Evolutionary conservation across 2,797 vertebrate genomes (phyloP).

Genomic region (Setipinna tenuifilis): DNA sequence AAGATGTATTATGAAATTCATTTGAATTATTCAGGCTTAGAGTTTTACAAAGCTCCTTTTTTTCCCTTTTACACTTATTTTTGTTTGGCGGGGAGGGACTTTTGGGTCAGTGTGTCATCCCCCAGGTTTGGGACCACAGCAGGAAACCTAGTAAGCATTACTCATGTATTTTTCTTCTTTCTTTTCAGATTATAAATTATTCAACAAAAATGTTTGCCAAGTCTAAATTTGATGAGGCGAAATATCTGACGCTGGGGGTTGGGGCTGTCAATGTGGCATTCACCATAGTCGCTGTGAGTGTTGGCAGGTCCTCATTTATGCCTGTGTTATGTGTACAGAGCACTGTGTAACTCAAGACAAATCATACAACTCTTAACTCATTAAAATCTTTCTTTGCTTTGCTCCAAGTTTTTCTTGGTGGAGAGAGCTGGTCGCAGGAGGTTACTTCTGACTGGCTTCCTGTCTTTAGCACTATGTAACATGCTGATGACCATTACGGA

Average conservation of each 20-base stretch:
- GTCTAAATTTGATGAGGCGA: conserved; percentile 67
- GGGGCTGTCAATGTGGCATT: conserved; percentile 71
- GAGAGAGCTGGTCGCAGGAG: conserved; percentile 67
- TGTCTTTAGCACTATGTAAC: conserved; percentile 69
- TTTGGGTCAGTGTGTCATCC: conserved; percentile 45
- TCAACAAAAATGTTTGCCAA: conserved; percentile 73
- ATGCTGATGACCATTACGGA: conserved; percentile 75
- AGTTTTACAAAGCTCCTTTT: background rate
- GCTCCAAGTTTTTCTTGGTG: conserved; percentile 69
- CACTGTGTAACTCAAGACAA: background rate
- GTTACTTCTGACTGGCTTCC: conserved; percentile 69
- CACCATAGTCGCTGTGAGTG: conserved; percentile 72
- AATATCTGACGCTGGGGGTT: conserved; percentile 71
- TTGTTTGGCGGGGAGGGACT: conserved; percentile 24
- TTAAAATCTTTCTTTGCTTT: background rate
- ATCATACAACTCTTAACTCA: background rate
- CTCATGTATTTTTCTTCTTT: conserved; percentile 25
- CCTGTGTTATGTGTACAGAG: background rate
- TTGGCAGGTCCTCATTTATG: background rate
- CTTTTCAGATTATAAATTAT: conserved; percentile 75
- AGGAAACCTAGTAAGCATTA: background rate
- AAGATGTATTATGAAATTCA: conserved; percentile 1
- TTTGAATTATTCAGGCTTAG: conserved; percentile 39
- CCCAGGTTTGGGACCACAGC: background rate
- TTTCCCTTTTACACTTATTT: conserved; percentile 1